Evolutionary conservation across 1,140 invertebrate species (phyloP).

Genomic region (Cylas formicarius): DNA sequence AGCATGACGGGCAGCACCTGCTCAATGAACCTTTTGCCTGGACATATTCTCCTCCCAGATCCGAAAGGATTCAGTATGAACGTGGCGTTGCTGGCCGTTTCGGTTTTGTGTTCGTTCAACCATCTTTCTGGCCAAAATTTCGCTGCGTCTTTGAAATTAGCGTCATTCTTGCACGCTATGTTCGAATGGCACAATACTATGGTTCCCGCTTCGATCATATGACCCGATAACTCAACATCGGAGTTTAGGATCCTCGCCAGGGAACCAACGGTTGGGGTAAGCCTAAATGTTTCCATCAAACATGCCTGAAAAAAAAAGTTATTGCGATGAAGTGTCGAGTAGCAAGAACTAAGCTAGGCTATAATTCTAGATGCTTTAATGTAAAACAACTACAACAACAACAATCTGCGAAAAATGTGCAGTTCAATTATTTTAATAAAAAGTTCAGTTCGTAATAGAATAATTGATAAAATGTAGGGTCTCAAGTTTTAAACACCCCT

Average conservation of each 20-base stretch:
- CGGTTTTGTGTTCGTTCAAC: slow-evolving; percentile 50
- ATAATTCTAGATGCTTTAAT: too few relatives aligned
- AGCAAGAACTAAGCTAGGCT: too few relatives aligned
- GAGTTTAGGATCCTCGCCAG: slow-evolving; percentile 72
- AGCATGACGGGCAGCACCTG: slow-evolving; percentile 66
- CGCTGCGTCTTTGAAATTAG: slow-evolving; percentile 68
- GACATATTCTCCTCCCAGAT: slow-evolving; percentile 71
- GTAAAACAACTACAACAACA: too few relatives aligned
- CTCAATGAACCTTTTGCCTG: slow-evolving; percentile 74
- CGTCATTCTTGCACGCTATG: slow-evolving; percentile 68
- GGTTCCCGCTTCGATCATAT: slow-evolving; percentile 72
- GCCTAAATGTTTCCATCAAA: slow-evolving; percentile 75
- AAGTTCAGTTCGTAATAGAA: too few relatives aligned
- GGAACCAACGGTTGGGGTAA: slow-evolving; percentile 77
- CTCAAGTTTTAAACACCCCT: too few relatives aligned
- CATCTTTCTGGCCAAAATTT: slow-evolving; percentile 76
- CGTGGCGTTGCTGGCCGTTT: slow-evolving; percentile 44
- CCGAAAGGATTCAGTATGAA: slow-evolving; percentile 81
- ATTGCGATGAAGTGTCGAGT: too few relatives aligned
- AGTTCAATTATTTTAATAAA: too few relatives aligned
- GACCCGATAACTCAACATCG: slow-evolving; percentile 67
- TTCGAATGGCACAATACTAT: slow-evolving; percentile 80
- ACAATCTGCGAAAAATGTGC: too few relatives aligned
- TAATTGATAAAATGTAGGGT: too few relatives aligned
- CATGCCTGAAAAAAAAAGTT: slow-evolving; percentile 62